Percentiles rank a stretch among this genome's conserved stretches.
These are phyloP conservation scores for Pogonognathellus flavescens DNA, from an alignment of 1,140 invertebrate species.

Conservation along the genomic window DNA sequence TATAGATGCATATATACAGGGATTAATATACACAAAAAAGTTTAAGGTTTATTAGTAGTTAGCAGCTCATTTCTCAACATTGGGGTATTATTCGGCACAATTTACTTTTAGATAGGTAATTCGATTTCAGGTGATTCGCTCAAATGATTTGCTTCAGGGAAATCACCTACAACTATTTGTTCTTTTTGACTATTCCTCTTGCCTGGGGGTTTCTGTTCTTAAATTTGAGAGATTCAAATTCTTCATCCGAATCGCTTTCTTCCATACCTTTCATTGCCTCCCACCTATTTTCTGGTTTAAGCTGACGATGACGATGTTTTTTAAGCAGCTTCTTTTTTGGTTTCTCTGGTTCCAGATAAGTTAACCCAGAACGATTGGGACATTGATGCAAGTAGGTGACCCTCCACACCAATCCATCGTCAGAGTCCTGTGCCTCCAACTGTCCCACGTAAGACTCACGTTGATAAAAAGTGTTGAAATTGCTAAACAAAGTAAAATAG, in stretches of 20 bases:
- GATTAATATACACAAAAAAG: no score
- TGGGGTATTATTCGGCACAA: no score
- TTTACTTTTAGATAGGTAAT: no score
- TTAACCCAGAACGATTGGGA: not conserved
- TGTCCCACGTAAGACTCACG: slow-evolving; percentile 5
- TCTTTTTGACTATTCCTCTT: no score
- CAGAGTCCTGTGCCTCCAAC: not conserved
- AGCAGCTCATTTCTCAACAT: no score
- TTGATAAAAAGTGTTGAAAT: slow-evolving; percentile 33
- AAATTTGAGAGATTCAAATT: not conserved
- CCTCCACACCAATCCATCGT: not conserved
- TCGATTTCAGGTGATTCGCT: no score
- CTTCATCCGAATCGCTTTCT: not conserved
- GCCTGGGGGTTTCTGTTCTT: not conserved
- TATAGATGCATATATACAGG: no score
- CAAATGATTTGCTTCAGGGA: no score
- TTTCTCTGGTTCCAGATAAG: not conserved
- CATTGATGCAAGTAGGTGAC: not conserved
- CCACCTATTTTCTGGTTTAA: not conserved
- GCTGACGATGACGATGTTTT: not conserved
- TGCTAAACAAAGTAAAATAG: not conserved
- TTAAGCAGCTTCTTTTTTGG: not conserved
- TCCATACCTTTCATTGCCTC: not conserved
- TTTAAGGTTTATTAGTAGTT: no score
- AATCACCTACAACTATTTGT: no score